Evolutionary conservation across 2,888 invertebrate species (phyloP).

Genomic region (Scaptomyza caliginosa): DNA sequence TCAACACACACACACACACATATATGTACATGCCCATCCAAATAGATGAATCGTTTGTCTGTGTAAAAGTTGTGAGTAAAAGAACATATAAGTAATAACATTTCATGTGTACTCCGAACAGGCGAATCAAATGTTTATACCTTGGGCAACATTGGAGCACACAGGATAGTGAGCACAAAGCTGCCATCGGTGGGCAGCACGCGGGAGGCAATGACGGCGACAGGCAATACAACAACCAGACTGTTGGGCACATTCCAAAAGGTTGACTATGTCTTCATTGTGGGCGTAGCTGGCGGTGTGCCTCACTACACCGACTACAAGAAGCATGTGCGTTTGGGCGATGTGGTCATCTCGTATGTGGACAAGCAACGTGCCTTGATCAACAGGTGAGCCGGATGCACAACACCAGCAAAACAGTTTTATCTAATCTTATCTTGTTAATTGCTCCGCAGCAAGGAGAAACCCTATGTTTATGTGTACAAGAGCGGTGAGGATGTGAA

Average conservation of each 20-base stretch:
- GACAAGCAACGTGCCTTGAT: conserved; percentile 83
- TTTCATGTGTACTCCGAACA: conserved; percentile 80
- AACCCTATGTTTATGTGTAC: conserved; percentile 84
- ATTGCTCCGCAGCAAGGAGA: conserved; percentile 76
- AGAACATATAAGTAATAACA: neutral
- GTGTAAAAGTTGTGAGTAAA: neutral
- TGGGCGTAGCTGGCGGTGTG: conserved; percentile 98
- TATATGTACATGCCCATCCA: neutral
- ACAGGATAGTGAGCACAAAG: conserved; percentile 98
- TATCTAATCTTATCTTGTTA: neutral
- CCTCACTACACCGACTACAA: conserved; percentile 98
- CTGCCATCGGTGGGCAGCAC: conserved; percentile 97
- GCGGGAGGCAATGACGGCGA: conserved; percentile 97
- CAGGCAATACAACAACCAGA: conserved; percentile 98
- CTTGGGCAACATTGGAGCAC: conserved; percentile 97
- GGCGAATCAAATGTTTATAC: conserved; percentile 99
- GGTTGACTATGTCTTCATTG: conserved; percentile 97
- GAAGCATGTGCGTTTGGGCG: conserved; percentile 95
- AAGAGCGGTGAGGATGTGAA: conserved; percentile 83
- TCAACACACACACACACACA: conserved; percentile 5
- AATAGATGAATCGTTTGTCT: neutral
- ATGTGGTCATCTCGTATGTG: conserved; percentile 94
- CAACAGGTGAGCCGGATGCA: conserved; percentile 75
- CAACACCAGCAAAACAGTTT: neutral
- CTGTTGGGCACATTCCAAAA: conserved; percentile 97